phyloP scores from a whole-genome alignment of 2,113 vertebrate genomes.

The Pseudolaguvia tuberculata region DNA sequence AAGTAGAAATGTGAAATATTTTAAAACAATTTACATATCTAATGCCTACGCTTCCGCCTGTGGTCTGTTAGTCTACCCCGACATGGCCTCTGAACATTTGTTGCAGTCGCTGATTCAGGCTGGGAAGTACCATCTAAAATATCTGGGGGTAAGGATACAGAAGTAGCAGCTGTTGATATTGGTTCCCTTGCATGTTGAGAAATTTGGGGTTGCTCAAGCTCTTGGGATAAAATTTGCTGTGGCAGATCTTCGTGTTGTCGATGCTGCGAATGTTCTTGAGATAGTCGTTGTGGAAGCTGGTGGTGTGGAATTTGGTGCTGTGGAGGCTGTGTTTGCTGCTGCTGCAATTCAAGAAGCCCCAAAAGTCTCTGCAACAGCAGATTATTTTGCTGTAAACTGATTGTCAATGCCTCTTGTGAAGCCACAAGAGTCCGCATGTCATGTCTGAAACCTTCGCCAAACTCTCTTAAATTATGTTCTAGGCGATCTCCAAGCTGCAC shows the following conservation, averaged over 20 bases:
- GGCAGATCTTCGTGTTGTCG: constrained; percentile 41
- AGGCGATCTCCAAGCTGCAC: constrained; percentile 70
- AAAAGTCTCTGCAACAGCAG: constrained; percentile 71
- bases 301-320: constrained; percentile 50
- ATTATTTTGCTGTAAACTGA: constrained; percentile 75
- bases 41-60: constrained; percentile 67
- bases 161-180: constrained; percentile 45
- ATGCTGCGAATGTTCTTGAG: constrained; percentile 53
- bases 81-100: constrained; percentile 59
- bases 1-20: constrained; percentile 50
- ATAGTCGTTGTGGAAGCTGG: constrained; percentile 47
- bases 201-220: constrained; percentile 29
- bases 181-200: constrained; percentile 54
- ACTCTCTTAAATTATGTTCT: constrained; percentile 69
- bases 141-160: constrained; percentile 58
- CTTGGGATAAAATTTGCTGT: constrained; percentile 52
- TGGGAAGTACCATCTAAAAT: constrained; percentile 58
- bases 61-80: constrained; percentile 68
- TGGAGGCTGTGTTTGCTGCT: constrained; percentile 52
- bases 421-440: constrained; percentile 71
- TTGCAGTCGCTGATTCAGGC: constrained; percentile 52
- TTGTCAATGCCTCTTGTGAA: constrained; percentile 69
- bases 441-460: constrained; percentile 67
- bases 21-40: constrained; percentile 37
- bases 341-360: constrained; percentile 71